These are phyloP conservation scores for Ameiurus melas DNA, from an alignment of 2,113 vertebrate genomes.

Conservation along the genomic window DNA sequence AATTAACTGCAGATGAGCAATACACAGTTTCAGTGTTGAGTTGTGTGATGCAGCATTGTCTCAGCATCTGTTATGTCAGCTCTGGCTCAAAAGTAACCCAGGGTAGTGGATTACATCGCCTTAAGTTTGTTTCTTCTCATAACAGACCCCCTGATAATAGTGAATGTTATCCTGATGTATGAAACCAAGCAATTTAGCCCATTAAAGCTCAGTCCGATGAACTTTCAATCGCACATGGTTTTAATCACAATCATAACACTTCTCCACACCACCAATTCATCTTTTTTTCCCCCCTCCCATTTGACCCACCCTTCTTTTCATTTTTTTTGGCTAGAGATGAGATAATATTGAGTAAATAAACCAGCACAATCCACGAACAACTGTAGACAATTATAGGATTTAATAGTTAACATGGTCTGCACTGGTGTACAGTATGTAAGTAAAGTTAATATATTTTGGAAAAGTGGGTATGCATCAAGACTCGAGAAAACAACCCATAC, in stretches of 20 bases:
- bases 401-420: background rate
- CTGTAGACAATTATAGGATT: background rate
- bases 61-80: slow-evolving; percentile 17
- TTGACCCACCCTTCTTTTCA: background rate
- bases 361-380: background rate
- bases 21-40: background rate
- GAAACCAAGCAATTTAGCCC: background rate
- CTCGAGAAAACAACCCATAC: no score
- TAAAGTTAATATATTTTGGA: background rate
- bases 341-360: background rate
- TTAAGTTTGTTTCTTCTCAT: slow-evolving; percentile 38
- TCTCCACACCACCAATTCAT: background rate
- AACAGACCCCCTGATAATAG: background rate
- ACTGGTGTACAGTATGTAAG: background rate
- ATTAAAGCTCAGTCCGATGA: background rate
- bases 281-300: background rate
- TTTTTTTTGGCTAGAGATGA: background rate
- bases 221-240: background rate
- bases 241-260: background rate
- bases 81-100: slow-evolving; percentile 1
- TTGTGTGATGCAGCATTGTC: slow-evolving; percentile 2
- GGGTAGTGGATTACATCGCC: slow-evolving; percentile 30
- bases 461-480: background rate
- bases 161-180: slow-evolving; percentile 10
- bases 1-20: slow-evolving; percentile 17